Percentiles rank a stretch among this genome's conserved stretches.
These are phyloP conservation scores for Andrena fulva DNA, from an alignment of 2,888 invertebrate species.

Conservation along the genomic window DNA sequence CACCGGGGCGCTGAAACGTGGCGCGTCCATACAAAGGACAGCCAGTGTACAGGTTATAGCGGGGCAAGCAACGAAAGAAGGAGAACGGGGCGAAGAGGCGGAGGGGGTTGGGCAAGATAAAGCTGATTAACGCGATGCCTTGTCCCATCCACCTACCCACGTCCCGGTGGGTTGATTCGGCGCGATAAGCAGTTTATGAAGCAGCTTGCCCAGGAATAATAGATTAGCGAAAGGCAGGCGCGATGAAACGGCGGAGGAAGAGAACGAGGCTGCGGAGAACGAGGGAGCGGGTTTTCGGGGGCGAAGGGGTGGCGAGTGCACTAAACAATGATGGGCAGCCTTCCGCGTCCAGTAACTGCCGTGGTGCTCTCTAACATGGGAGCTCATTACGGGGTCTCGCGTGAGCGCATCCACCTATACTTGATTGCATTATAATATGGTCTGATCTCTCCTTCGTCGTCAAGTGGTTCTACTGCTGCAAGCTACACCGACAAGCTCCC, in stretches of 20 bases:
- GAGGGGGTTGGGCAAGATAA: constrained; percentile 49
- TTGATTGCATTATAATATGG: constrained; percentile 83
- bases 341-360: constrained; percentile 75
- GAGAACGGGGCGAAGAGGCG: constrained; percentile 4
- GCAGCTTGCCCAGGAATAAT: constrained; percentile 79
- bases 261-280: constrained; percentile 33
- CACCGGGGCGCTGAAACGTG: constrained; percentile 18
- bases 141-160: constrained; percentile 76
- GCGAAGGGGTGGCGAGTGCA: constrained; percentile 51
- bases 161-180: constrained; percentile 73
- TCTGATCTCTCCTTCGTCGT: constrained; percentile 64
- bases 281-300: constrained; percentile 52
- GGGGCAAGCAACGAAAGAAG: constrained; percentile 16
- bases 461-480: constrained; percentile 46
- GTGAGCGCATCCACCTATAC: constrained; percentile 80
- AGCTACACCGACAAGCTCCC: constrained; percentile 4
- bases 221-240: constrained; percentile 75
- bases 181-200: constrained; percentile 81
- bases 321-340: constrained; percentile 81
- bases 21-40: constrained; percentile 15
- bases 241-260: constrained; percentile 43
- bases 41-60: constrained; percentile 11
- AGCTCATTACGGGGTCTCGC: constrained; percentile 82
- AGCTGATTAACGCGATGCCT: constrained; percentile 80
- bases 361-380: constrained; percentile 78